phyloP scores from a whole-genome alignment of 2,113 vertebrate species.

The Egretta garzetta region DNA sequence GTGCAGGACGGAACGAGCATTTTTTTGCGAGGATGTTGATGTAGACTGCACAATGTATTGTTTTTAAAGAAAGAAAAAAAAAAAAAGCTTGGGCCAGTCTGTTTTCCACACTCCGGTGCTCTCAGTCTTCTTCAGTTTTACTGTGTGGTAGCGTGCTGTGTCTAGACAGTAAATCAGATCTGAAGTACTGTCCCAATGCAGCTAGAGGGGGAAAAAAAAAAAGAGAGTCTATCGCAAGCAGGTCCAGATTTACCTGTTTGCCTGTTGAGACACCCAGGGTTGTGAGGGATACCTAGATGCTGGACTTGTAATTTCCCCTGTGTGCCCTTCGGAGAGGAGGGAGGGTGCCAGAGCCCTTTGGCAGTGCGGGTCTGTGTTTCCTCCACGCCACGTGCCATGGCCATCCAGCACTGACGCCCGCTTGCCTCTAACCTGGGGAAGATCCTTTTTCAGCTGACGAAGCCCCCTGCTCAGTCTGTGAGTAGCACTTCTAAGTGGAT shows the following conservation, averaged over 20 bases:
- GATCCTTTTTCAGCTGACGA: background rate
- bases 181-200: background rate
- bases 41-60: background rate
- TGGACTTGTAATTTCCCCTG: background rate
- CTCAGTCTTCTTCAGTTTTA: background rate
- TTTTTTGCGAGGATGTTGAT: background rate
- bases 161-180: background rate
- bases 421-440: background rate
- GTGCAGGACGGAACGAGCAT: background rate
- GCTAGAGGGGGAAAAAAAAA: background rate
- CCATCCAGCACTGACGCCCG: background rate
- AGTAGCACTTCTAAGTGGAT: background rate
- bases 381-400: background rate
- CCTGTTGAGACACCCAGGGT: background rate
- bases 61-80: background rate
- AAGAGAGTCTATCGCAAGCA: background rate
- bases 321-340: background rate
- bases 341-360: background rate
- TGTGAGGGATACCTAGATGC: background rate
- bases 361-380: rapidly evolving
- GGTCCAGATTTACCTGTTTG: background rate
- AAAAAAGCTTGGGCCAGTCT: background rate
- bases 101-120: conserved; percentile 17
- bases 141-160: background rate
- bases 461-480: background rate